Conservation (phyloP, 2,113 vertebrate species). For the Rana temporaria region DNA sequence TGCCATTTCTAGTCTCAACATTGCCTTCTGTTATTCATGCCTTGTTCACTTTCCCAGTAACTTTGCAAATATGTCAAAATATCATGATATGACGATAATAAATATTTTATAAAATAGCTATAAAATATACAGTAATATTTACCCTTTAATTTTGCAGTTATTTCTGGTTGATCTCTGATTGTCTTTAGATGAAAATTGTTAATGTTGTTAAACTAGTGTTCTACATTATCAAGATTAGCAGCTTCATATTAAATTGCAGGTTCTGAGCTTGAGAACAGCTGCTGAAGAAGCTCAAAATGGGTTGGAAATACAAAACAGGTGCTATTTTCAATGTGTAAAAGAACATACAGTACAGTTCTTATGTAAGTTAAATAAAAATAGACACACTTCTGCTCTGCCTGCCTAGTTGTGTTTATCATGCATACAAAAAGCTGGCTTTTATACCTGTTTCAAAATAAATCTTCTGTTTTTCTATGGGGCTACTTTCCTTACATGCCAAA, state of each 20-base stretch:
- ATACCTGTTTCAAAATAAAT: neutral
- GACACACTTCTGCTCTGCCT: constrained; percentile 7
- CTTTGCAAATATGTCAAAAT: no score
- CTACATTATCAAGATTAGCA: neutral
- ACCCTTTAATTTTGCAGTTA: no score
- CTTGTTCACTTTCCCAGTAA: no score
- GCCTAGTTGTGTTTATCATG: constrained; percentile 4
- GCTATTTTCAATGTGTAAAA: constrained; percentile 17
- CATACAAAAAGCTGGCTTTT: neutral
- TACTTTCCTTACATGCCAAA: neutral
- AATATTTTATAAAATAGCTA: no score
- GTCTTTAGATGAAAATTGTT: no score
- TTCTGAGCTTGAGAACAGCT: neutral
- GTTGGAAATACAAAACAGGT: constrained; percentile 12
- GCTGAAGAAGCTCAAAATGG: constrained; percentile 3
- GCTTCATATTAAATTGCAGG: neutral
- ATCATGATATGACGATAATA: no score
- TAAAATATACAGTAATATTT: no score
- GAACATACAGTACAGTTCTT: constrained; percentile 7
- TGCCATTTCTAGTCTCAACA: no score
- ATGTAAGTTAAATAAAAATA: constrained; percentile 35
- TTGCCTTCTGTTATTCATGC: no score
- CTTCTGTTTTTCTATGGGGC: neutral
- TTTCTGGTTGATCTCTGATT: no score
- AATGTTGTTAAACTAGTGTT: neutral